Evolutionary conservation across 2,888 invertebrate genomes (phyloP).

Genomic region (Gerris lacustris): DNA sequence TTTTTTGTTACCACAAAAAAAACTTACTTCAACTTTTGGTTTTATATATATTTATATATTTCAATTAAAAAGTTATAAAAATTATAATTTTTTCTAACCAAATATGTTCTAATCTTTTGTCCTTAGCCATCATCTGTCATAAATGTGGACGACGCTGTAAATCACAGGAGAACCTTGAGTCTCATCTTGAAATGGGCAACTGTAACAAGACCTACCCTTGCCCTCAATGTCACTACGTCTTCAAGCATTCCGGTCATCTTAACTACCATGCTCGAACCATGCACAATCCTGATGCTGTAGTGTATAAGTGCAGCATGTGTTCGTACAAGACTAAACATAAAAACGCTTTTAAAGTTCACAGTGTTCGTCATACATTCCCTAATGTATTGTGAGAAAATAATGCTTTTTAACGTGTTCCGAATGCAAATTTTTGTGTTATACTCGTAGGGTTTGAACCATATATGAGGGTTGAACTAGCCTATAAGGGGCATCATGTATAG

Average conservation of each 20-base stretch:
- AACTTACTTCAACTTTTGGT: too few relatives aligned
- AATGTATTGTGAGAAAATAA: neutral
- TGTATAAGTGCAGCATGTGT: neutral
- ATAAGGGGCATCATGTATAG: too few relatives aligned
- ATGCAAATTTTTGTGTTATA: too few relatives aligned
- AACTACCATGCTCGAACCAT: slow-evolving; percentile 25
- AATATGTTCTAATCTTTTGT: too few relatives aligned
- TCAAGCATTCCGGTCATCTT: slow-evolving; percentile 34
- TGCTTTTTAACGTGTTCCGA: too few relatives aligned
- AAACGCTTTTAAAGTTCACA: neutral
- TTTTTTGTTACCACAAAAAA: too few relatives aligned
- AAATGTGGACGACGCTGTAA: neutral
- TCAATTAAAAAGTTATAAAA: too few relatives aligned
- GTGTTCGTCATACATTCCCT: neutral
- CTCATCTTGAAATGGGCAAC: neutral
- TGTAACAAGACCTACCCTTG: slow-evolving; percentile 24
- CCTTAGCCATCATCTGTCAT: neutral
- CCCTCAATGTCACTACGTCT: slow-evolving; percentile 32
- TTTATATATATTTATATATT: too few relatives aligned
- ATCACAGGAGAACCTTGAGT: neutral
- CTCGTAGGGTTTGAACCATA: too few relatives aligned
- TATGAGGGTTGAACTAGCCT: too few relatives aligned
- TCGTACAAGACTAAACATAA: neutral
- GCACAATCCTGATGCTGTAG: slow-evolving; percentile 15
- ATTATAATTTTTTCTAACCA: too few relatives aligned